Percentiles rank a stretch among this genome's conserved stretches.
These are phyloP conservation scores for Heliothis virescens DNA, from an alignment of 1,140 invertebrate species.

Conservation along the genomic window DNA sequence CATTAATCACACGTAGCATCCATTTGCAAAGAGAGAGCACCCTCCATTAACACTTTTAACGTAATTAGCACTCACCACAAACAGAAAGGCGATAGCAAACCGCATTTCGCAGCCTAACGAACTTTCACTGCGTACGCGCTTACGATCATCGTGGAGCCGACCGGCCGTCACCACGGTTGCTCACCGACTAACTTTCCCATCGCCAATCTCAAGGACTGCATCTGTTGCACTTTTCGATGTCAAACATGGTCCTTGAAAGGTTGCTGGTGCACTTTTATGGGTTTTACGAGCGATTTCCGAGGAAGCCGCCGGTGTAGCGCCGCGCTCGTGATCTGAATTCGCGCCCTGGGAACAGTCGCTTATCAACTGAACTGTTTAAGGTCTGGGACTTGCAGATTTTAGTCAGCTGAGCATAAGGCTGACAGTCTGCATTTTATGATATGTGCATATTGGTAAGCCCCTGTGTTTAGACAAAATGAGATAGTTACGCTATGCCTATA, in stretches of 20 bases:
- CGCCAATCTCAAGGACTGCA: conserved; percentile 75
- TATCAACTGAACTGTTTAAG: background rate
- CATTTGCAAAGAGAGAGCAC: conserved; percentile 57
- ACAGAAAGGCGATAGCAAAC: conserved; percentile 80
- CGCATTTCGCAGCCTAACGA: conserved; percentile 81
- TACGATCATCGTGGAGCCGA: conserved; percentile 71
- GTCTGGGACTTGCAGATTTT: conserved; percentile 8
- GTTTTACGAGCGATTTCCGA: conserved; percentile 44
- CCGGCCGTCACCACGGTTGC: conserved; percentile 67
- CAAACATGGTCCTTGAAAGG: conserved; percentile 56
- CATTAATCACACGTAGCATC: conserved; percentile 37
- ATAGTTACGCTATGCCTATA: background rate
- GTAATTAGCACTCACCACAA: conserved; percentile 84
- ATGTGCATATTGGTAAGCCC: background rate
- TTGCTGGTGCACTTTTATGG: conserved; percentile 55
- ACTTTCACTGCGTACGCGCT: conserved; percentile 81
- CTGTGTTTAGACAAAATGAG: no score
- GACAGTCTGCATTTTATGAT: background rate
- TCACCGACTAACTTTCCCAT: conserved; percentile 70
- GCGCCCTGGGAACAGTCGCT: background rate
- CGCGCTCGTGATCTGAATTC: conserved; percentile 29
- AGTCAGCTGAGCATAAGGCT: background rate
- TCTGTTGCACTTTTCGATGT: conserved; percentile 56
- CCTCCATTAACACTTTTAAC: conserved; percentile 72
- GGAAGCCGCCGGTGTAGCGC: conserved; percentile 35